These are phyloP conservation scores for Ictalurus punctatus DNA, from an alignment of 2,113 vertebrate genomes.

Conservation along the genomic window DNA sequence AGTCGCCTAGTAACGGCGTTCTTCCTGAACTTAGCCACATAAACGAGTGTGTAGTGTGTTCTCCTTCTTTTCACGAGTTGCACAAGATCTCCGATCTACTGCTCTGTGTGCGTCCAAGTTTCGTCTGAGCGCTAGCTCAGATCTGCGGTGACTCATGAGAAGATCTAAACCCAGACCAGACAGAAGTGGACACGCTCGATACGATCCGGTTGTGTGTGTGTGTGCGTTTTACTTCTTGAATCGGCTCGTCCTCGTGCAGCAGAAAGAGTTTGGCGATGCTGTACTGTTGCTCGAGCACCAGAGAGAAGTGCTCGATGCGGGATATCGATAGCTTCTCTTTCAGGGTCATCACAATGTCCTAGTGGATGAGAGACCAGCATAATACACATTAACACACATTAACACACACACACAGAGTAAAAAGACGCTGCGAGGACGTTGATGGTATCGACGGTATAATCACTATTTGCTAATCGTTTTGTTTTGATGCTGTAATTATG, in stretches of 20 bases:
- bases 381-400: slow-evolving; percentile 3
- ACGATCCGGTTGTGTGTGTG: slow-evolving; percentile 16
- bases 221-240: slow-evolving; percentile 79
- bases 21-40: neutral
- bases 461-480: neutral
- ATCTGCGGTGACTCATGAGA: neutral
- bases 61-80: no score
- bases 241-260: slow-evolving; percentile 89
- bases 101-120: neutral
- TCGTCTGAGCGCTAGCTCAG: neutral
- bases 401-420: neutral
- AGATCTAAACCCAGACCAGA: neutral
- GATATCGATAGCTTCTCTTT: slow-evolving; percentile 93
- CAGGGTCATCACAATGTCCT: slow-evolving; percentile 96
- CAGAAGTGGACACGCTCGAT: neutral
- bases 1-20: neutral
- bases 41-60: neutral
- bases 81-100: neutral
- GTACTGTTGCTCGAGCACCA: slow-evolving; percentile 89
- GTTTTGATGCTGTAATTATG: neutral
- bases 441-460: neutral
- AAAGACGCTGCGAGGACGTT: neutral
- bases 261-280: slow-evolving; percentile 83
- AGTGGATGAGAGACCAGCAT: neutral
- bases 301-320: slow-evolving; percentile 84